Evolutionary conservation across 2,113 vertebrate genomes (phyloP), one percentile per base, ranked within the genome.

Genomic region (Larimichthys polyactis): DNA sequence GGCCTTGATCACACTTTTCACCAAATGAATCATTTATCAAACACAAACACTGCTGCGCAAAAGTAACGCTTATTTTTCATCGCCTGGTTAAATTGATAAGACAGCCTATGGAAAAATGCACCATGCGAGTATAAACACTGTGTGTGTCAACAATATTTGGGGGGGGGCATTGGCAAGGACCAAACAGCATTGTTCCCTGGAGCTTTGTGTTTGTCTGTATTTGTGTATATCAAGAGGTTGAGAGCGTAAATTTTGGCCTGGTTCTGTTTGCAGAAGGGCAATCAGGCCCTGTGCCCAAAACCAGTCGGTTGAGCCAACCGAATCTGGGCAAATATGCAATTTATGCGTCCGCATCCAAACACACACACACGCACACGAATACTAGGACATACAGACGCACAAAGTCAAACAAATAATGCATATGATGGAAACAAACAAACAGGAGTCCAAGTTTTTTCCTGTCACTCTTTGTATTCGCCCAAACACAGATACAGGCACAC

Each of bases 11-110:
- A 91, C 87, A 88, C 86, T 93, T 90, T 91, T 86, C 75, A 60
- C 83, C 86, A 92, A 93, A 93, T 93, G 84, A 93, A 94, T 93
- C 91, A 92, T 94, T 94, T 90, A 93, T 93, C 90, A 91, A 93
- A 92, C 73, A 85, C 91, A 93, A 92, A 93, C 90, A 92, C 79
- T 70, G 89, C 87, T 64, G 85, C 64, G 32, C 82, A 89, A 90
- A 87, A 91, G 73, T 71, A 36, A 72, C 1, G 82, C 86, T 91
- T 87, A 89, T 89, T 92, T 90, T 90, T 83, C 88, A 83, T 86
- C 88, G 87, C 84, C 90, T 92, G 92, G 80, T 90, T 90, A 90
- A 92, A 94, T 89, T 92, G 91, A 93, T 93, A 93, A 92, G 89
- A 90, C 78, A 64, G 88, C 82, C 87, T 87, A 84, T 84, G 84